Evolutionary conservation across 2,888 invertebrate genomes (phyloP).

Genomic region (Thecocarcelia acutangulata): DNA sequence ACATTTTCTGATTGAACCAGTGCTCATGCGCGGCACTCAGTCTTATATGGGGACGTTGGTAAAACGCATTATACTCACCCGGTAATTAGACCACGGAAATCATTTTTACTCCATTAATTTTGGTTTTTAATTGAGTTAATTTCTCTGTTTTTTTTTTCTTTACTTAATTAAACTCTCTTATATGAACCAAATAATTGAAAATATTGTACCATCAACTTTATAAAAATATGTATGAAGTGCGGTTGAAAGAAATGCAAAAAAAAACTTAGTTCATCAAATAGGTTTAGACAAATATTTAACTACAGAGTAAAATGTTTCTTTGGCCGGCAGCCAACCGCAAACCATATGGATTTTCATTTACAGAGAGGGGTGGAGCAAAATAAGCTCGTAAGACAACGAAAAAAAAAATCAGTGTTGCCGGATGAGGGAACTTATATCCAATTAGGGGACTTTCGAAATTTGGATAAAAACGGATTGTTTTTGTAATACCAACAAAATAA

Average conservation of each 20-base stretch:
- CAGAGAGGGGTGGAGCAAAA: conserved; percentile 9
- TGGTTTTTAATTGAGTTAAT: too few species aligned
- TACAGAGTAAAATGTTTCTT: conserved; percentile 38
- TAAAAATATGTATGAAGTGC: conserved; percentile 18
- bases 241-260: conserved; percentile 14
- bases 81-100: too few species aligned
- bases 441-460: too few species aligned
- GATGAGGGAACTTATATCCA: too few species aligned
- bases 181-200: conserved; percentile 1
- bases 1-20: too few species aligned
- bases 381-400: not conserved
- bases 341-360: conserved; percentile 47
- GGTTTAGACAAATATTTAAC: conserved; percentile 40
- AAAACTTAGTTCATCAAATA: conserved; percentile 43
- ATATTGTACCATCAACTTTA: conserved; percentile 1
- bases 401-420: too few species aligned
- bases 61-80: too few species aligned
- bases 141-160: not conserved
- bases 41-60: too few species aligned
- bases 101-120: too few species aligned
- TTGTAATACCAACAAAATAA: too few species aligned
- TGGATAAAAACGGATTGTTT: too few species aligned
- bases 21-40: too few species aligned
- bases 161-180: conserved; percentile 2
- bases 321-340: conserved; percentile 64